Evolutionary conservation across 1,140 invertebrate species (phyloP).

Genomic region (Drosophila athabasca): DNA sequence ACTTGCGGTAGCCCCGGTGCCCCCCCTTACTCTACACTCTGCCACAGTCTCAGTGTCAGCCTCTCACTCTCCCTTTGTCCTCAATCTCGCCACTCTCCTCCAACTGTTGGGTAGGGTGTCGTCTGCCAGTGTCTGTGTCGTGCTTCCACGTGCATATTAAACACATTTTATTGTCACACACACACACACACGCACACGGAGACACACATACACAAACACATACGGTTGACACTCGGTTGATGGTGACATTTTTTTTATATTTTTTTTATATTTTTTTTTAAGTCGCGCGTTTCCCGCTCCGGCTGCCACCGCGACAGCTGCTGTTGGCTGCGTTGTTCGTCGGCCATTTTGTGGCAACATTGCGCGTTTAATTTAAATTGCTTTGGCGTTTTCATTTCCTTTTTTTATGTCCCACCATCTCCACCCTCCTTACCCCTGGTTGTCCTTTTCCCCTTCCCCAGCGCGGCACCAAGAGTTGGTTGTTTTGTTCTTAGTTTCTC

Average conservation of each 20-base stretch:
- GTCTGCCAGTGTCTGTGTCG: constrained; percentile 23
- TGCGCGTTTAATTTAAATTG: constrained; percentile 75
- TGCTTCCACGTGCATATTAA: constrained; percentile 73
- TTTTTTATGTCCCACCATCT: constrained; percentile 32
- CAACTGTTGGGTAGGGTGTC: too few species aligned
- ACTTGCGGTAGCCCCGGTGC: constrained; percentile 20
- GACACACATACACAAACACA: constrained; percentile 24
- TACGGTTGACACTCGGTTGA: constrained; percentile 39
- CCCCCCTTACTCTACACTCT: too few species aligned
- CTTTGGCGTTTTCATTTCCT: constrained; percentile 56
- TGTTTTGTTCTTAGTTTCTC: constrained; percentile 3
- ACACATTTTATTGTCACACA: constrained; percentile 69
- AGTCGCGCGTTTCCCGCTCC: constrained; percentile 38
- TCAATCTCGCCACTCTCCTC: background rate
- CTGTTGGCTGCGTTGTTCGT: constrained; percentile 8
- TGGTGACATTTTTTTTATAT: constrained; percentile 43
- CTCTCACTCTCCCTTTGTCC: constrained; percentile 1
- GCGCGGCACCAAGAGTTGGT: background rate
- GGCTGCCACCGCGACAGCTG: background rate
- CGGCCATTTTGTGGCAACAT: constrained; percentile 53
- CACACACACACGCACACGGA: constrained; percentile 29
- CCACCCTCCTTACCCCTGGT: background rate
- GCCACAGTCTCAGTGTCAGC: too few species aligned
- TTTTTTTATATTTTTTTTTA: constrained; percentile 53
- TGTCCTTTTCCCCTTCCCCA: background rate